Evolutionary conservation across 2,888 invertebrate species (phyloP).

Genomic region (Dorcus hopei): DNA sequence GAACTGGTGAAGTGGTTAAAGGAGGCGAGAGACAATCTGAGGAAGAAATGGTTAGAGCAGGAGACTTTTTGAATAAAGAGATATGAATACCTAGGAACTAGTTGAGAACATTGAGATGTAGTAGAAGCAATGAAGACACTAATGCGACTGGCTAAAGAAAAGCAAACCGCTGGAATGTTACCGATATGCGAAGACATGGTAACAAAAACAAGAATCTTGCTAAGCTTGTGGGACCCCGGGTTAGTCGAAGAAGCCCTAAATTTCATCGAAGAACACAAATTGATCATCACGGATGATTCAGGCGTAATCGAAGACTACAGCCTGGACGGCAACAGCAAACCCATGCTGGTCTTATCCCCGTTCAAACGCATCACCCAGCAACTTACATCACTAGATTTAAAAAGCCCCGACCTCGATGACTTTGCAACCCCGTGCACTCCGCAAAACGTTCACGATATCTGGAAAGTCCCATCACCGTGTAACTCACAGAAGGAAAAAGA

Average conservation of each 20-base stretch:
- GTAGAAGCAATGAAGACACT: constrained; percentile 74
- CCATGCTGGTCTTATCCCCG: constrained; percentile 56
- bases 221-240: constrained; percentile 82
- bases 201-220: constrained; percentile 71
- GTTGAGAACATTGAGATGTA: too few species aligned
- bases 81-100: too few species aligned
- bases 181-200: constrained; percentile 76
- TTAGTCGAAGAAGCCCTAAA: constrained; percentile 82
- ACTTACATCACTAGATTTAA: constrained; percentile 65
- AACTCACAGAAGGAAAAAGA: constrained; percentile 21
- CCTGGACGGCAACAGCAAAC: constrained; percentile 37
- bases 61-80: too few species aligned
- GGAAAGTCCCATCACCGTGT: constrained; percentile 47
- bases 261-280: constrained; percentile 76
- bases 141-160: constrained; percentile 70
- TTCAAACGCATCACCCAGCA: constrained; percentile 77
- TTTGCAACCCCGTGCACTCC: constrained; percentile 67
- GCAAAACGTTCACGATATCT: constrained; percentile 61
- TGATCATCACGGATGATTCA: constrained; percentile 47
- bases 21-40: too few species aligned
- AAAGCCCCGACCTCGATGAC: constrained; percentile 70
- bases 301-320: constrained; percentile 43
- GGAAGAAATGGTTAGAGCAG: too few species aligned
- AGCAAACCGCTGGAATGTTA: constrained; percentile 70
- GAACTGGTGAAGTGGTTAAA: too few species aligned